Conservation (phyloP, 2,113 vertebrate genomes). For the Accipiter virgatus region DNA sequence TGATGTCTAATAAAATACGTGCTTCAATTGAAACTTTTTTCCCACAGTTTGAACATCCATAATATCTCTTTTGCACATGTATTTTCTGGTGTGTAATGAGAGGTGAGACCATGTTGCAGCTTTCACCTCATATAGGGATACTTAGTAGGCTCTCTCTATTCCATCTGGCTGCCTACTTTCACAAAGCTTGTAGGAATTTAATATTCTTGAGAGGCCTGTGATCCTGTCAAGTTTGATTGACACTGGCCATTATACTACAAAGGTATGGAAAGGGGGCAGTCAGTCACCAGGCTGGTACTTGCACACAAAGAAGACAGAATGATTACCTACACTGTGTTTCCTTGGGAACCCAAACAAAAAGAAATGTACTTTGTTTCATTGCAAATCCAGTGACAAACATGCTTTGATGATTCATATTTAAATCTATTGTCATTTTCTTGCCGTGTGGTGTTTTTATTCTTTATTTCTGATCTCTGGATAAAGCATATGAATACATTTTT, state of each 20-base stretch:
- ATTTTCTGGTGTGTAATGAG: not conserved
- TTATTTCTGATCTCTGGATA: not conserved
- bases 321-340: not conserved
- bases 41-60: not conserved
- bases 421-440: not conserved
- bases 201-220: not conserved
- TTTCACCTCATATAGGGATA: not conserved
- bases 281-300: not conserved
- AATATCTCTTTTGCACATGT: not conserved
- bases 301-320: not conserved
- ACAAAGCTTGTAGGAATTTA: not conserved
- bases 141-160: not conserved
- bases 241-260: not conserved
- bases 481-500: not conserved
- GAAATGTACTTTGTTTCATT: not conserved
- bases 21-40: not conserved
- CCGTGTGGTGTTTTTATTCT: not conserved
- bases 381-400: not conserved
- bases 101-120: not conserved
- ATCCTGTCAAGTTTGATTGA: not conserved
- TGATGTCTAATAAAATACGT: not conserved
- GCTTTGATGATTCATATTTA: not conserved
- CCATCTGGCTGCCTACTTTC: not conserved
- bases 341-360: not conserved
- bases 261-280: not conserved